phyloP scores from a whole-genome alignment of 2,113 vertebrate genomes.

The Chroicocephalus ridibundus region DNA sequence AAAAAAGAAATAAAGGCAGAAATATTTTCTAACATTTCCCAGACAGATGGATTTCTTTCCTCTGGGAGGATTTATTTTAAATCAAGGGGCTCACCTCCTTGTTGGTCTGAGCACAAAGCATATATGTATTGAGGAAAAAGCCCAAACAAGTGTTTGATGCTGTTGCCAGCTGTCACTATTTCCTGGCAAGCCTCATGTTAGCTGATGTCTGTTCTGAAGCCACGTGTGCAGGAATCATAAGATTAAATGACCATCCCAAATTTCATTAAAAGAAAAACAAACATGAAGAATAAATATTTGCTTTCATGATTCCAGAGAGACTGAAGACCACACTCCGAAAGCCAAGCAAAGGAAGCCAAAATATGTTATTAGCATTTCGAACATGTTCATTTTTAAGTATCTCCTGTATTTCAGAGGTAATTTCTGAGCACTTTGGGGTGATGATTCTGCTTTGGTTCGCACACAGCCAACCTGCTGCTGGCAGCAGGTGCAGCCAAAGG shows the following conservation, averaged over 20 bases:
- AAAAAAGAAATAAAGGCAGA: conserved; percentile 68
- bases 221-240: not conserved
- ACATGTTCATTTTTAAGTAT: not conserved
- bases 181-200: not conserved
- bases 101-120: conserved; percentile 1
- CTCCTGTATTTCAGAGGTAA: not conserved
- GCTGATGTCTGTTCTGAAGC: not conserved
- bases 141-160: not conserved
- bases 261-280: conserved; percentile 36
- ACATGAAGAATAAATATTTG: conserved; percentile 7
- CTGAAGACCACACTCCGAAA: not conserved
- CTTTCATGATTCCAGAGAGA: not conserved
- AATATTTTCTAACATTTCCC: conserved; percentile 76
- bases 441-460: not conserved
- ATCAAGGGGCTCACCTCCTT: not conserved
- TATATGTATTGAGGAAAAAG: not conserved
- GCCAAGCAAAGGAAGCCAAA: not conserved
- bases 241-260: not conserved
- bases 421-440: not conserved
- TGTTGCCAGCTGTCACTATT: not conserved
- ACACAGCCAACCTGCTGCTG: not conserved
- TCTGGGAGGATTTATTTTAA: conserved; percentile 28
- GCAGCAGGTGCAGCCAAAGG: not conserved
- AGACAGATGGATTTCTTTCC: conserved; percentile 50
- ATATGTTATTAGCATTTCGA: not conserved